Percentiles rank a stretch among this genome's conserved stretches.
Conservation (phyloP, 2,113 vertebrate species). For the Callorhinus ursinus region DNA sequence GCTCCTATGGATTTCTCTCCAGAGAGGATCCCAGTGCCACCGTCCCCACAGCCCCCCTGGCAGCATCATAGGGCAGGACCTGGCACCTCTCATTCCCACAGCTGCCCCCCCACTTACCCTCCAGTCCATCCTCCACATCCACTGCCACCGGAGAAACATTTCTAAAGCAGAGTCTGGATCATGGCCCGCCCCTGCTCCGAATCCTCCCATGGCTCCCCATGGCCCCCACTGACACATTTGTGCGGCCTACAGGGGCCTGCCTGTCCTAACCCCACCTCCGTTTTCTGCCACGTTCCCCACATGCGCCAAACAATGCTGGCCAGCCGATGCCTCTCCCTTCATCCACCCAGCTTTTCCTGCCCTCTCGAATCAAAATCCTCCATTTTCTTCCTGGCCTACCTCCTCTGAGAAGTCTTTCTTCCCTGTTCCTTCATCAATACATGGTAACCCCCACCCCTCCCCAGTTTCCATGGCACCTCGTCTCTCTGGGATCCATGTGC, state of each 20-base stretch:
- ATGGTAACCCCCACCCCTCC: background rate
- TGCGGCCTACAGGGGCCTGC: background rate
- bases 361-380: background rate
- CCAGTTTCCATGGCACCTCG: conserved; percentile 66
- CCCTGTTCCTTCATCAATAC: background rate
- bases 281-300: background rate
- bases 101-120: background rate
- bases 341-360: background rate
- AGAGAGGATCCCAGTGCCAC: background rate
- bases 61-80: background rate
- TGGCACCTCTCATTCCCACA: background rate
- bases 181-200: background rate
- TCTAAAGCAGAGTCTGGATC: background rate
- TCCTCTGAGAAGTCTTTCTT: conserved; percentile 66
- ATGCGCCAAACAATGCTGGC: background rate
- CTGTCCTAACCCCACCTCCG: background rate
- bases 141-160: background rate
- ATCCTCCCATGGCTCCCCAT: background rate
- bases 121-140: background rate
- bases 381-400: background rate
- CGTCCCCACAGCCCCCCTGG: background rate
- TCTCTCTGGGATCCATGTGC: conserved; percentile 62
- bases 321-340: background rate
- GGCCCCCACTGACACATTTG: background rate
- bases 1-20: conserved; percentile 61